These are phyloP conservation scores for Mesopsocus fuscifrons DNA, from an alignment of 2,888 invertebrate genomes.

Conservation along the genomic window DNA sequence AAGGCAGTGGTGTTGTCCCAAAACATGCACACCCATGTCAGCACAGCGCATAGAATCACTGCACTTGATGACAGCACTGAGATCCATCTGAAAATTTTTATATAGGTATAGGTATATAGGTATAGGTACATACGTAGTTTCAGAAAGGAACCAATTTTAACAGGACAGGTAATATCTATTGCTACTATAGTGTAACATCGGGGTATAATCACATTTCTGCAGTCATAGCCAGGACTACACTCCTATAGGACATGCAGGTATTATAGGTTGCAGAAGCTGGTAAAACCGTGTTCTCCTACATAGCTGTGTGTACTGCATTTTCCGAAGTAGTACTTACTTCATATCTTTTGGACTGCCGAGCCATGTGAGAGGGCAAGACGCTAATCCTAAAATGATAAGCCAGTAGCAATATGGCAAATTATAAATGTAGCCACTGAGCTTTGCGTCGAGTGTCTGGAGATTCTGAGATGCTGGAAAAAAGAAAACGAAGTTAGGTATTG, in stretches of 20 bases:
- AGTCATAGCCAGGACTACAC: no score
- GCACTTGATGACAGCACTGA: slow-evolving; percentile 43
- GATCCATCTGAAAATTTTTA: slow-evolving; percentile 30
- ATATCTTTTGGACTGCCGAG: slow-evolving; percentile 81
- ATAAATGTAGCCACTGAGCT: slow-evolving; percentile 41
- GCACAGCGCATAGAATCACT: slow-evolving; percentile 40
- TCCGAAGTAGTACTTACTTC: slow-evolving; percentile 53
- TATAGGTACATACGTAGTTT: no score
- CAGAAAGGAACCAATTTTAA: no score
- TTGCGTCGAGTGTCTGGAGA: slow-evolving; percentile 53
- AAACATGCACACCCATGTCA: slow-evolving; percentile 46
- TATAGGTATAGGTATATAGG: not conserved
- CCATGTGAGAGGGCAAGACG: slow-evolving; percentile 69
- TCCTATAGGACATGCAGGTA: no score
- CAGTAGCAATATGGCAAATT: slow-evolving; percentile 64
- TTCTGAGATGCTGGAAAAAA: slow-evolving; percentile 46
- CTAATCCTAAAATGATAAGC: slow-evolving; percentile 52
- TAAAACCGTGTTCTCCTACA: no score
- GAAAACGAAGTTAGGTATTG: no score
- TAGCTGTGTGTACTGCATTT: no score
- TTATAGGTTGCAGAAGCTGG: no score
- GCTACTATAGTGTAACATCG: no score
- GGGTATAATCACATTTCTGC: no score
- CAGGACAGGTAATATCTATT: no score
- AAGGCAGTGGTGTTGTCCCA: slow-evolving; percentile 21